Evolutionary conservation across 2,113 vertebrate species (phyloP).

Genomic region (Lethenteron camtschaticum): DNA sequence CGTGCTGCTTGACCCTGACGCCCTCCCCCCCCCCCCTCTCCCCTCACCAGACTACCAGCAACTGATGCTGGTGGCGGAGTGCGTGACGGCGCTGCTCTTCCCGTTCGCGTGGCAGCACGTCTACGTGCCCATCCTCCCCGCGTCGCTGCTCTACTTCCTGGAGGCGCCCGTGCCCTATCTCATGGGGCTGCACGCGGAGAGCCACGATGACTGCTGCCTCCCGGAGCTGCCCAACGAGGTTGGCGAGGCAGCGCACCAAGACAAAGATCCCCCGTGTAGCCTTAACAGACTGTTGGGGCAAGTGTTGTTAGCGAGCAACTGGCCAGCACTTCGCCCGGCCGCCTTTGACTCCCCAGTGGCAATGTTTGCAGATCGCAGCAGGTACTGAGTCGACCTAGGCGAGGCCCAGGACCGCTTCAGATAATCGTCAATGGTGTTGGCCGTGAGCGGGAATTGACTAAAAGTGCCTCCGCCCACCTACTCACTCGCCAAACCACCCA

Average conservation of each 20-base stretch:
- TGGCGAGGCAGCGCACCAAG: slow-evolving; percentile 11
- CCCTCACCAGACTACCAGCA: slow-evolving; percentile 56
- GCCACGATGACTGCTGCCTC: slow-evolving; percentile 65
- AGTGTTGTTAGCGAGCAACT: too few relatives aligned
- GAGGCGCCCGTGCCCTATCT: slow-evolving; percentile 86
- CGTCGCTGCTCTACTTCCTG: slow-evolving; percentile 71
- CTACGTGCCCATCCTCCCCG: slow-evolving; percentile 77
- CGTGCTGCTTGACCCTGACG: not conserved
- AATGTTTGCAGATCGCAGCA: too few relatives aligned
- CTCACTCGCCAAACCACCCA: too few relatives aligned
- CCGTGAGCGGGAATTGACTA: too few relatives aligned
- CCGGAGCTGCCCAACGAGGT: slow-evolving; percentile 91
- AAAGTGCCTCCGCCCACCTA: too few relatives aligned
- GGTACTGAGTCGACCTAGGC: too few relatives aligned
- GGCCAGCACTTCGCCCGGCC: too few relatives aligned
- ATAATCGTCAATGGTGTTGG: too few relatives aligned
- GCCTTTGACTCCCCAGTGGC: too few relatives aligned
- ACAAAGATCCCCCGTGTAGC: not conserved
- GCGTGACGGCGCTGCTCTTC: slow-evolving; percentile 64
- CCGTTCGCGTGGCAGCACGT: slow-evolving; percentile 96
- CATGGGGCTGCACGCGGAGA: slow-evolving; percentile 78
- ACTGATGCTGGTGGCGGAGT: slow-evolving; percentile 78
- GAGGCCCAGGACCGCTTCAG: too few relatives aligned
- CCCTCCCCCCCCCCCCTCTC: slow-evolving; percentile 2
- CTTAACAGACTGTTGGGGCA: too few relatives aligned